These are phyloP conservation scores for Pseudorectes ferrugineus DNA, from an alignment of 2,113 vertebrate species.

Conservation along the genomic window DNA sequence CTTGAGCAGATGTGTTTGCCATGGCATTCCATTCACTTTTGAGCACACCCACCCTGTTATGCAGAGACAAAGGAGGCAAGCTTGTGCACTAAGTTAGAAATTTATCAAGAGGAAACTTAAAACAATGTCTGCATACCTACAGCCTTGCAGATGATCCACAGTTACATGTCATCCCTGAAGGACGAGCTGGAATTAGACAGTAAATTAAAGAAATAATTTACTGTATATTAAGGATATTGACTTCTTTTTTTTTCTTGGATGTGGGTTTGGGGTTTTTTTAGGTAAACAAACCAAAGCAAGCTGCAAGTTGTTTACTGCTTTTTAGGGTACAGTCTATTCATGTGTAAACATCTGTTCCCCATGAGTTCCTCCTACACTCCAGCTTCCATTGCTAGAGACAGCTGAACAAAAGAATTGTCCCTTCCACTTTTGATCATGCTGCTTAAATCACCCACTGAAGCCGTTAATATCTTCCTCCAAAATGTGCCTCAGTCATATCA, in stretches of 20 bases:
- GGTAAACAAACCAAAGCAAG: background rate
- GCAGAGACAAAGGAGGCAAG: background rate
- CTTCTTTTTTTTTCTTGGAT: background rate
- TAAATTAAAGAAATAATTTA: background rate
- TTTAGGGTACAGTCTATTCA: background rate
- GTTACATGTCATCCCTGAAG: background rate
- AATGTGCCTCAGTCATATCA: background rate
- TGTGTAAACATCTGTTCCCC: slow-evolving; percentile 9
- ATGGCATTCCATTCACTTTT: background rate
- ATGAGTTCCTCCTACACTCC: background rate
- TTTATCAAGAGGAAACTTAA: background rate
- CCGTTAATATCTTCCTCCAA: background rate
- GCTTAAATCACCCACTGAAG: slow-evolving; percentile 2
- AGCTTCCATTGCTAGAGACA: slow-evolving; percentile 24
- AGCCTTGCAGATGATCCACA: background rate
- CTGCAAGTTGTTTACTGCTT: background rate
- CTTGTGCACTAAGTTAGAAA: background rate
- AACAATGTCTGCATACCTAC: background rate
- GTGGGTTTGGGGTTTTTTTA: background rate
- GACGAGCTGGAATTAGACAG: background rate
- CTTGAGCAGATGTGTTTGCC: background rate
- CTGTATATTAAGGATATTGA: background rate
- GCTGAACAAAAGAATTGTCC: slow-evolving; percentile 23
- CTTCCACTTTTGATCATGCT: background rate
- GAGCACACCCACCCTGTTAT: background rate